Percentiles rank a stretch among this genome's conserved stretches.
phyloP scores from a whole-genome alignment of 2,113 vertebrate genomes.

The Limanda limanda region DNA sequence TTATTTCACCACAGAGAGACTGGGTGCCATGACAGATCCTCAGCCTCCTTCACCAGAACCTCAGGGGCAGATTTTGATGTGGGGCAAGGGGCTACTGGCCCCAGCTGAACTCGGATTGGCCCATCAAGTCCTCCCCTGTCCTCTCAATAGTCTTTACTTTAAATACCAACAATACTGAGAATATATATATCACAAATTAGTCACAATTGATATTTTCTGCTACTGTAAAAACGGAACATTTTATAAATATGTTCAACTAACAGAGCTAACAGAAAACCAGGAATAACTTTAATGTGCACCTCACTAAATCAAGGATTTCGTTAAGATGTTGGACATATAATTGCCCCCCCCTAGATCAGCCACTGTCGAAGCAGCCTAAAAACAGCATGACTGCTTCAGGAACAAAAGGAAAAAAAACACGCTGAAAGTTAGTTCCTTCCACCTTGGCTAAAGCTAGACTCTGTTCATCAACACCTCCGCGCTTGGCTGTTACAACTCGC shows the following conservation, averaged over 20 bases:
- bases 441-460: conserved; percentile 16
- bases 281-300: no score
- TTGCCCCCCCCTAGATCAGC: no score
- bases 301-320: no score
- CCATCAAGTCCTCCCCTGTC: neutral
- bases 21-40: neutral
- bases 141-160: no score
- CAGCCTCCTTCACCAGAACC: neutral
- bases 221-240: no score
- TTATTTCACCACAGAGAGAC: conserved; percentile 26
- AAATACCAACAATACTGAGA: no score
- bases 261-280: no score
- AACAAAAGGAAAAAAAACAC: conserved; percentile 17
- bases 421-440: conserved; percentile 21
- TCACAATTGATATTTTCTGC: no score
- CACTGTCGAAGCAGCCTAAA: conserved; percentile 2
- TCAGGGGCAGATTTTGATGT: neutral
- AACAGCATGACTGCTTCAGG: conserved; percentile 7
- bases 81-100: neutral
- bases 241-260: no score
- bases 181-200: no score
- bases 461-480: conserved; percentile 66
- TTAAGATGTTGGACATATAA: no score
- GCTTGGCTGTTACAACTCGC: conserved; percentile 42
- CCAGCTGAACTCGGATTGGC: neutral